A percentile compares a stretch with the other conserved stretches of the same genome.
phyloP scores from a whole-genome alignment of 1,140 invertebrate genomes.

The Macrotrachela quadricornifera region DNA sequence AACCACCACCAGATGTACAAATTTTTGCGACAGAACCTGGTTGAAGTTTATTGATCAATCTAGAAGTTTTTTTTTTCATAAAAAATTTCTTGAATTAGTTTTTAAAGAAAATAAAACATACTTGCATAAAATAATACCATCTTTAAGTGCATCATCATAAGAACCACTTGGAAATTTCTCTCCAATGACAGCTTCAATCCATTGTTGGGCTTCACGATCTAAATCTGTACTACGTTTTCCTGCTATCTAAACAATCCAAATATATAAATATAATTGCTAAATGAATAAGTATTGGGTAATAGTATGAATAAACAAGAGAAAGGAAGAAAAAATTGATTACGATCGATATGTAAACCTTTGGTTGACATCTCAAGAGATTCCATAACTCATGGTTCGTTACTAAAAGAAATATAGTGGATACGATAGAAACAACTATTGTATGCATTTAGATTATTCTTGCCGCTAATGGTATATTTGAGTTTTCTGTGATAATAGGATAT shows the following conservation, averaged over 20 bases:
- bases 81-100: no score
- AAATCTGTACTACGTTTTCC: slow-evolving; percentile 41
- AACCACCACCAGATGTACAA: slow-evolving; percentile 64
- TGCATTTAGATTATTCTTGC: no score
- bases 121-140: slow-evolving; percentile 70
- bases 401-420: background rate
- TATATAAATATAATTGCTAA: no score
- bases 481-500: no score
- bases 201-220: slow-evolving; percentile 63
- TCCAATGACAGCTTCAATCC: slow-evolving; percentile 66
- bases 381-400: background rate
- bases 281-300: no score
- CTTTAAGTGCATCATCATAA: slow-evolving; percentile 63
- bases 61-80: slow-evolving; percentile 11
- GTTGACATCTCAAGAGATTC: background rate
- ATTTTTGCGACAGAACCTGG: slow-evolving; percentile 61
- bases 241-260: background rate
- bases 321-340: background rate
- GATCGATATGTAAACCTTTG: background rate
- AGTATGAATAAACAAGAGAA: background rate
- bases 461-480: no score
- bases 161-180: slow-evolving; percentile 42
- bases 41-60: slow-evolving; percentile 60
- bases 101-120: slow-evolving; percentile 15
- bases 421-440: background rate